These are phyloP conservation scores for Carollia perspicillata DNA, from an alignment of 2,113 vertebrate species.

Conservation along the genomic window DNA sequence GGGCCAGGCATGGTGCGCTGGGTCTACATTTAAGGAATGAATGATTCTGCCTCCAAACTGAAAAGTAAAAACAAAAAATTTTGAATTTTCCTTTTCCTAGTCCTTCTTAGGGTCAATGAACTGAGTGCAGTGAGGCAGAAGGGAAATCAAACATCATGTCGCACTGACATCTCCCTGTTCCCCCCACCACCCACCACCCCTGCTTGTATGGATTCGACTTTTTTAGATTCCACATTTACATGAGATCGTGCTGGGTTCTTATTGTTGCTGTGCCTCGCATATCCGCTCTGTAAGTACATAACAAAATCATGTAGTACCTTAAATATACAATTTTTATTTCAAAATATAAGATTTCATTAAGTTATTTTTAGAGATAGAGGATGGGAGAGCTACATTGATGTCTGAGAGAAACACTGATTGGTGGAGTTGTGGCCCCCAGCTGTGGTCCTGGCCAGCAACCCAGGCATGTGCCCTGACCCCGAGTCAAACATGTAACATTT, in stretches of 20 bases:
- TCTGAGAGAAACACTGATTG: no score
- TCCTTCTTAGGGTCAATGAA: not conserved
- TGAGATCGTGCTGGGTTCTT: not conserved
- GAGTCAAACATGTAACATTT: no score
- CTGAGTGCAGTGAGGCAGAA: not conserved
- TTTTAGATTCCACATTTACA: not conserved
- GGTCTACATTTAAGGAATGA: not conserved
- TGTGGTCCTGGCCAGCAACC: no score
- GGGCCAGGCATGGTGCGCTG: not conserved
- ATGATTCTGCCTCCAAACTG: not conserved
- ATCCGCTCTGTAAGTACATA: not conserved
- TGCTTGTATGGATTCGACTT: not conserved
- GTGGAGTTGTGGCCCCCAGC: no score
- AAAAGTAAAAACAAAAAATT: not conserved
- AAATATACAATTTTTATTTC: not conserved
- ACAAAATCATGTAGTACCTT: not conserved
- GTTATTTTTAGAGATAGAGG: no score
- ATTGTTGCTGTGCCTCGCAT: not conserved
- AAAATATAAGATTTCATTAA: no score
- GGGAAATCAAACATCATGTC: not conserved
- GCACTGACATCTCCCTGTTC: not conserved
- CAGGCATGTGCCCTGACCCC: no score
- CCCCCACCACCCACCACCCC: no score
- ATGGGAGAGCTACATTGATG: no score
- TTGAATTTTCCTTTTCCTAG: not conserved